Conservation (phyloP, 2,113 vertebrate genomes). For the Oenanthe oenanthe region DNA sequence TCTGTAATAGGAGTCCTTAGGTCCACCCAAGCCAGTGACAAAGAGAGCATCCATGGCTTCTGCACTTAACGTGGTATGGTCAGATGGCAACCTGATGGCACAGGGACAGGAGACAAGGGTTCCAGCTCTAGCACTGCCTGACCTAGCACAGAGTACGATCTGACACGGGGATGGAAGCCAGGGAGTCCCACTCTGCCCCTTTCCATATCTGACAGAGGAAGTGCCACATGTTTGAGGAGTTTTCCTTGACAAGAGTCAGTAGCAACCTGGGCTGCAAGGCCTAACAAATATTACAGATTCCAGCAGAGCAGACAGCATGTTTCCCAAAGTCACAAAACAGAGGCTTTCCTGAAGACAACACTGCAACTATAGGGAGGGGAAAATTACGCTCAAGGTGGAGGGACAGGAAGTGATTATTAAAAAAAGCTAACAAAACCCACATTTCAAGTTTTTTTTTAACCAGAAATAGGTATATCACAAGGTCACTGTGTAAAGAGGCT, state of each 20-base stretch:
- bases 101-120: background rate
- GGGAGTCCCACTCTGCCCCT: background rate
- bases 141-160: background rate
- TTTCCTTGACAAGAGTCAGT: background rate
- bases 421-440: background rate
- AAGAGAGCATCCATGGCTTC: background rate
- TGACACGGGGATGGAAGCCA: background rate
- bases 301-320: background rate
- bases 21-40: background rate
- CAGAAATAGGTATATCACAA: background rate
- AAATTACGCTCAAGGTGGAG: background rate
- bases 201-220: background rate
- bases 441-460: background rate
- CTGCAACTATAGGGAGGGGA: background rate
- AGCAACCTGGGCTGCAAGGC: background rate
- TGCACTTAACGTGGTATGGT: accelerated
- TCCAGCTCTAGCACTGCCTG: background rate
- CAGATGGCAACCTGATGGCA: accelerated
- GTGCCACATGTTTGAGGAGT: background rate
- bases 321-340: background rate
- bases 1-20: background rate
- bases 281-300: background rate
- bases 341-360: background rate
- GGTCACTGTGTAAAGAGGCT: background rate
- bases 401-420: background rate